Base-by-base conservation (phyloP, 2,113 vertebrate genomes). In the Callionymus lyra region DNA sequence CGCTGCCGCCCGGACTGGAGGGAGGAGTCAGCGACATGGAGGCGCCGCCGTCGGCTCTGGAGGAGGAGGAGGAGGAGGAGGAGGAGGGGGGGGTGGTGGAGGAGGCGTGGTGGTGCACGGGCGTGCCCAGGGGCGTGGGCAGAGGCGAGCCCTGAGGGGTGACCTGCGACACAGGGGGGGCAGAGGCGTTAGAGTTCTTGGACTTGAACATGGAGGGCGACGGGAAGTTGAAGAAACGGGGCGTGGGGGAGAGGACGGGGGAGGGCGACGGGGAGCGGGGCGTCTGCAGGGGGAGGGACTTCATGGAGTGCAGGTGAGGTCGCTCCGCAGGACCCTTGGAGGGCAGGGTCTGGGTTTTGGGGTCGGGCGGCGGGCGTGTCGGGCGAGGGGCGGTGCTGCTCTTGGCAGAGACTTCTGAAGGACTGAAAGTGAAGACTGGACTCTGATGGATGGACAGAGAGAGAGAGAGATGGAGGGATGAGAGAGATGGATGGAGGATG, bases 361-460 rank as follows among this genome's bases (percentile, higher is more conserved):
- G 84, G 65, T 87, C 85, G 6, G 81, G 81, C 64, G 35, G 53
- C 9, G 53, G 86, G 65, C 80, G 87, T 73, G 70, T 63, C 21
- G 38, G 81, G 72, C 86, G 74, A 32, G 85, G 59, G 59, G 81
- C 47, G 54, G 71, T 68, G 56, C 63, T 41, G 42, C 59, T 81
- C 72, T 84, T 84, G 52, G 81, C 70, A 60, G 72, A 62, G 59
- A 84, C 85, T 61, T 86, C 84, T 59, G 84, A 78, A 51, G 85
- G 91, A 82, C 77, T 91, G 82, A 91, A 93, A 74, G 86, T 89
- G 83, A 91, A 93, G 63, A 89, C 90, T 9, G 91, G 90, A 82
- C 90, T 93, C 91, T 93, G 87, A 59, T 69, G 61, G 62, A 48
- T 53, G 71, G 57, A 74, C 46, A 75, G 56, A 68, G 54, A 74